phyloP scores from a whole-genome alignment of 2,888 invertebrate genomes.

The Dynastes grantii region DNA sequence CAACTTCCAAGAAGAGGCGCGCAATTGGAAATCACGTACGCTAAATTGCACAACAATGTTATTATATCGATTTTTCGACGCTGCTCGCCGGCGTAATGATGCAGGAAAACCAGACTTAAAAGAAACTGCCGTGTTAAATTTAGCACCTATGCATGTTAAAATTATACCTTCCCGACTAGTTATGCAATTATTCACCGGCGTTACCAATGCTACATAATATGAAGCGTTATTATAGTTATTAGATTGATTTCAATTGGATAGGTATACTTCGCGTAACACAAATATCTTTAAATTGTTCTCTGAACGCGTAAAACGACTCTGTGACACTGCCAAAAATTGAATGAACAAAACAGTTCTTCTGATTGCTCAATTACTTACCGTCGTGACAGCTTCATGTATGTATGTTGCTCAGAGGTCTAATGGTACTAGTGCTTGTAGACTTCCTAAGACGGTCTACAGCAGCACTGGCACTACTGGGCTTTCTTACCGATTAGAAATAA shows the following conservation, averaged over 20 bases:
- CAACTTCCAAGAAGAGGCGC: neutral
- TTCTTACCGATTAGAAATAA: no score
- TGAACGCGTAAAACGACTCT: neutral
- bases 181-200: constrained; percentile 34
- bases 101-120: constrained; percentile 18
- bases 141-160: constrained; percentile 20
- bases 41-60: constrained; percentile 5
- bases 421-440: no score
- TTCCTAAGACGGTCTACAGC: no score
- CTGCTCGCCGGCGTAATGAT: constrained; percentile 1
- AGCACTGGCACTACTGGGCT: no score
- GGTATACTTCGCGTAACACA: neutral
- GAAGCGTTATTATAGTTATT: constrained; percentile 42
- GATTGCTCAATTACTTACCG: no score
- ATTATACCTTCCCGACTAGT: constrained; percentile 13
- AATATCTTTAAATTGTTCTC: constrained; percentile 6
- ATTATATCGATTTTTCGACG: constrained; percentile 12
- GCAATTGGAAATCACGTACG: constrained; percentile 1
- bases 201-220: constrained; percentile 13
- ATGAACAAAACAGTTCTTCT: no score
- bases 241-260: constrained; percentile 18
- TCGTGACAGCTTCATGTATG: no score
- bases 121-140: constrained; percentile 8
- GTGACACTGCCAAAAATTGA: neutral
- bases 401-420: no score